Evolutionary conservation across 2,797 vertebrate genomes (phyloP).

Genomic region (Malurus leucopterus): DNA sequence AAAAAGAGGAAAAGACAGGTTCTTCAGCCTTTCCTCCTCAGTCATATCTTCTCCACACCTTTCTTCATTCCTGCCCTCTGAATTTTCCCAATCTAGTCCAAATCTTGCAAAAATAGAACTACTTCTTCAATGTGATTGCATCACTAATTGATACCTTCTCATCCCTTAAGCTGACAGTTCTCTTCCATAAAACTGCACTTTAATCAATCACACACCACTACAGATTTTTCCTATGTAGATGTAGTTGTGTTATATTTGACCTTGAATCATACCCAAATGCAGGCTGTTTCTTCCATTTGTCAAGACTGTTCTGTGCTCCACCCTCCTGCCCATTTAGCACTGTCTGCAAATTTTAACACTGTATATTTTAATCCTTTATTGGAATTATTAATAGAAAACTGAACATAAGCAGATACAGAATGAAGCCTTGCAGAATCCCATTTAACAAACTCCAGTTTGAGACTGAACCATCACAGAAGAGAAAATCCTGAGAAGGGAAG

Average conservation of each 20-base stretch:
- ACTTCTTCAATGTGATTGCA: not conserved
- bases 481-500: not conserved
- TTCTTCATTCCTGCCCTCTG: not conserved
- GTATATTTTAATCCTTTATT: slow-evolving; percentile 4
- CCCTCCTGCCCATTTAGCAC: not conserved
- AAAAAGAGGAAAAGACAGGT: not conserved
- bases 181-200: not conserved
- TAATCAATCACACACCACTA: not conserved
- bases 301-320: not conserved
- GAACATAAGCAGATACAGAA: not conserved
- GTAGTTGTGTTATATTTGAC: not conserved
- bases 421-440: not conserved
- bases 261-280: not conserved
- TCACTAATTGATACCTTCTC: not conserved
- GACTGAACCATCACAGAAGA: not conserved
- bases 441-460: not conserved
- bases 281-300: not conserved
- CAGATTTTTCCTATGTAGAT: not conserved
- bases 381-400: slow-evolving; percentile 16
- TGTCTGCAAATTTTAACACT: not conserved
- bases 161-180: not conserved
- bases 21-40: not conserved
- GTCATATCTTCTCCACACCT: not conserved
- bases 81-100: not conserved
- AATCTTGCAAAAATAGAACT: not conserved